Percentiles rank a stretch among this genome's conserved stretches.
Conservation (phyloP, 2,888 invertebrate species). For the Pecten maximus region DNA sequence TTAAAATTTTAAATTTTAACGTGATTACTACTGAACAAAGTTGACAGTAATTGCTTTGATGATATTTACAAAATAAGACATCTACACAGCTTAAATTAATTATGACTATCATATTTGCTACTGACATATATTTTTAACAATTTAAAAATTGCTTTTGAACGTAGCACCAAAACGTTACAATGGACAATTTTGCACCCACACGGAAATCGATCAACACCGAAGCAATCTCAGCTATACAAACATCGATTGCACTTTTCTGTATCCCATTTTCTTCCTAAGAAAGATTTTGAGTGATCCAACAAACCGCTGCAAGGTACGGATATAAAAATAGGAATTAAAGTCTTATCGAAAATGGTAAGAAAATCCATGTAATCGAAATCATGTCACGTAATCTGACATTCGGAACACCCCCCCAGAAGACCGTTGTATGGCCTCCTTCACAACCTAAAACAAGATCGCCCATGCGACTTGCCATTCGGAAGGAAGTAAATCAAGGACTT, state of each 20-base stretch:
- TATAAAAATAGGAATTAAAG: slow-evolving; percentile 2
- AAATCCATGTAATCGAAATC: not conserved
- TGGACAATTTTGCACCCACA: not conserved
- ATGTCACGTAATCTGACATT: not conserved
- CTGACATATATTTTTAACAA: not conserved
- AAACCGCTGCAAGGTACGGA: slow-evolving; percentile 28
- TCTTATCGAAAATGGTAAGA: slow-evolving; percentile 2
- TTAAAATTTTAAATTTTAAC: not conserved
- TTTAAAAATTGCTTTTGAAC: not conserved
- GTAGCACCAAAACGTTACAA: not conserved
- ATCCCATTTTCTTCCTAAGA: not conserved
- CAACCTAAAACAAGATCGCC: not conserved
- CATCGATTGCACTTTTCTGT: not conserved
- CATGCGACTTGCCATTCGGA: not conserved
- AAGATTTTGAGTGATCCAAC: not conserved
- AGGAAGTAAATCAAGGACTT: not conserved
- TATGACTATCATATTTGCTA: not conserved
- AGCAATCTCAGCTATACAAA: not conserved
- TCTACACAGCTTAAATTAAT: not conserved
- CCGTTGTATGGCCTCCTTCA: slow-evolving; percentile 4
- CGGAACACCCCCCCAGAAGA: slow-evolving; percentile 7
- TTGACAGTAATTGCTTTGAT: not conserved
- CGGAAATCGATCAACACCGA: not conserved
- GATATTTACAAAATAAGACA: not conserved
- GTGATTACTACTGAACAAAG: not conserved